Evolutionary conservation across 2,888 invertebrate genomes (phyloP), one percentile per base, ranked within the genome.

Genomic region (Megaustenia siamemsis): DNA sequence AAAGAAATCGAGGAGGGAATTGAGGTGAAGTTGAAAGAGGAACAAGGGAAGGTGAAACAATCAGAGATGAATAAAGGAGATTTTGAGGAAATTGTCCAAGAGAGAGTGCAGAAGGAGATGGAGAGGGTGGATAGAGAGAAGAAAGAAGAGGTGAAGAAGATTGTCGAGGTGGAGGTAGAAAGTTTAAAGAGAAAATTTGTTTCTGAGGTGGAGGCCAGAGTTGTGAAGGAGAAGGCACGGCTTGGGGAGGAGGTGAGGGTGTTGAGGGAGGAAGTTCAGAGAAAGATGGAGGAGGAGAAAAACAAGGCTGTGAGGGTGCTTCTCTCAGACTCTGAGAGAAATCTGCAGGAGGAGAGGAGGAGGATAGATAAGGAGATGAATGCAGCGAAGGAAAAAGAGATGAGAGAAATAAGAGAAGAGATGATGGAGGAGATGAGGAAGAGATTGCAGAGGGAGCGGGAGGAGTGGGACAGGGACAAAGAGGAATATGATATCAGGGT

Each of bases 211-310:
- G 38, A 82, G 0, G 83, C 43, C 12, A 35, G 82, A 45, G 60
- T 87, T 35, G 24, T 32, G 71, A 81, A 79, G 45, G 83, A 85
- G 45, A 80, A 79, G 71, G 60, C 82, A n/a, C 71, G 80, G 1
- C 49, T 79, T 21, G 75, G 60, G 24, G 68, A 66, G 71, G 85
- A 86, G 28, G 45, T 66, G 32, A 35, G 15, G 43, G 21, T 28
- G 0, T 78, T 71, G 84, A 38, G 53, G 56, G 86, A 86, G 66
- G 63, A 69, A 28, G 84, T 53, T 15, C 75, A n/a, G 28, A 80
- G 56, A 24, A 78, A 35, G 49, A 56, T 82, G 45, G 60, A 71
- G 45, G 66, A 53, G 32, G 77, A 82, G 8, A 68, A 56, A 45
- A 69, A 56, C 12, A 73, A 28, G 60, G 32, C 43, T 43, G 38